These are phyloP conservation scores for Zeus faber DNA, from an alignment of 2,113 vertebrate genomes.

Conservation along the genomic window DNA sequence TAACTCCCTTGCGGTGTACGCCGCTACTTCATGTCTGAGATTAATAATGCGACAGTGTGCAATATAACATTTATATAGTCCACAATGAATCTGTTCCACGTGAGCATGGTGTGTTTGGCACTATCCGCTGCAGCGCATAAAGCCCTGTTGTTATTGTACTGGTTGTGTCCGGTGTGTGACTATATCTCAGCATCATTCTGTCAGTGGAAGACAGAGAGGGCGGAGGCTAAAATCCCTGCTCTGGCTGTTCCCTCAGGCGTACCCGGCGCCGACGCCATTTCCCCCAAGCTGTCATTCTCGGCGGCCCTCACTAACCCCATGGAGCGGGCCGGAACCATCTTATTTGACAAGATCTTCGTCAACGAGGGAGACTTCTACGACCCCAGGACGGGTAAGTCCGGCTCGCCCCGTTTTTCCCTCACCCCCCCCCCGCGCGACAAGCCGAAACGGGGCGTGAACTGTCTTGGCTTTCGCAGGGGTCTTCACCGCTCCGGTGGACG, in stretches of 20 bases:
- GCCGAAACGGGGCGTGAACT: no score
- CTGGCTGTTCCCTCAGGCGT: slow-evolving; percentile 65
- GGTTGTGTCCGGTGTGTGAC: no score
- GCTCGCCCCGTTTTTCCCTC: background rate
- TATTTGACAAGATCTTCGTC: slow-evolving; percentile 86
- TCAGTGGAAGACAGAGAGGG: background rate
- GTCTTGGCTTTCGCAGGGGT: slow-evolving; percentile 68
- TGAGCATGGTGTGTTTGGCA: no score
- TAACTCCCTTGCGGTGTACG: no score
- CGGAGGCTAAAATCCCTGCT: background rate
- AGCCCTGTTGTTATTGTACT: no score
- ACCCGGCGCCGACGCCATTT: slow-evolving; percentile 71
- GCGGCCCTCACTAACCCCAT: slow-evolving; percentile 82
- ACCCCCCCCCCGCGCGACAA: background rate
- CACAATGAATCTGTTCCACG: no score
- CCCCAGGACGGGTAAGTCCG: slow-evolving; percentile 75
- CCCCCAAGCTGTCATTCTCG: slow-evolving; percentile 83
- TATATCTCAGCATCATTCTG: no score
- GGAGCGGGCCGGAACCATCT: slow-evolving; percentile 81
- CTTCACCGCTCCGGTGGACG: slow-evolving; percentile 84
- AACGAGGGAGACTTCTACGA: slow-evolving; percentile 87
- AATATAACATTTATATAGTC: no score
- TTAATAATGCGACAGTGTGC: no score
- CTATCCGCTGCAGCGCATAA: no score
- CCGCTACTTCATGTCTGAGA: no score